Evolutionary conservation across 2,797 vertebrate genomes (phyloP).

Genomic region (Nyctalus aviator): DNA sequence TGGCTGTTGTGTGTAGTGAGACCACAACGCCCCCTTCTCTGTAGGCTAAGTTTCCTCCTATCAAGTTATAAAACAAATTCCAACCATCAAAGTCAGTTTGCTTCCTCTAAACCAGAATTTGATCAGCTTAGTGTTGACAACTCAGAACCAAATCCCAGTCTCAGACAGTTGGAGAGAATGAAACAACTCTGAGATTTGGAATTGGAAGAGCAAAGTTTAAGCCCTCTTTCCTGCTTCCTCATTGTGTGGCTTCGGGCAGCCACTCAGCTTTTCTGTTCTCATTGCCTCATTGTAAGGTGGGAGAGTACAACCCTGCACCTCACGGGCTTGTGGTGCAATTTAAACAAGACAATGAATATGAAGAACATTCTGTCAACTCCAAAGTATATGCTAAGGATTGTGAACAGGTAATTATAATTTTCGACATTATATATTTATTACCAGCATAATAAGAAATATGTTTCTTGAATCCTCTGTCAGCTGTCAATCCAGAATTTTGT

Average conservation of each 20-base stretch:
- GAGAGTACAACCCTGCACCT: background rate
- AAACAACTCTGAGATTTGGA: background rate
- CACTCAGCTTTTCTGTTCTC: background rate
- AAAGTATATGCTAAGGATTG: background rate
- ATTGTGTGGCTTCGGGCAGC: background rate
- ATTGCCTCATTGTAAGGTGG: background rate
- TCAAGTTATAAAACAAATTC: slow-evolving; percentile 7
- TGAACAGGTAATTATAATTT: slow-evolving; percentile 17
- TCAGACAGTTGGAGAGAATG: background rate
- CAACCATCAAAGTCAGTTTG: slow-evolving; percentile 18
- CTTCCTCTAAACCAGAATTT: background rate
- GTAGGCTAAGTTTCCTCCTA: background rate
- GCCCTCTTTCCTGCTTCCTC: background rate
- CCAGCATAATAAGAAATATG: background rate
- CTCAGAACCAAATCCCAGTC: slow-evolving; percentile 29
- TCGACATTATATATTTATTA: slow-evolving; percentile 29
- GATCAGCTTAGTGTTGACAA: background rate
- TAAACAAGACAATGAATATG: background rate
- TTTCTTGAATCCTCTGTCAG: background rate
- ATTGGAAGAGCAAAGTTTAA: background rate
- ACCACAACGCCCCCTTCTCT: background rate
- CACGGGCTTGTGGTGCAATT: background rate
- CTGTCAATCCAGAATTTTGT: slow-evolving; percentile 39
- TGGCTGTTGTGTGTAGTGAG: background rate
- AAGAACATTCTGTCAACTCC: background rate